Evolutionary conservation across 2,797 vertebrate genomes (phyloP), one percentile per base, ranked within the genome.

Genomic region (Mycteria americana): DNA sequence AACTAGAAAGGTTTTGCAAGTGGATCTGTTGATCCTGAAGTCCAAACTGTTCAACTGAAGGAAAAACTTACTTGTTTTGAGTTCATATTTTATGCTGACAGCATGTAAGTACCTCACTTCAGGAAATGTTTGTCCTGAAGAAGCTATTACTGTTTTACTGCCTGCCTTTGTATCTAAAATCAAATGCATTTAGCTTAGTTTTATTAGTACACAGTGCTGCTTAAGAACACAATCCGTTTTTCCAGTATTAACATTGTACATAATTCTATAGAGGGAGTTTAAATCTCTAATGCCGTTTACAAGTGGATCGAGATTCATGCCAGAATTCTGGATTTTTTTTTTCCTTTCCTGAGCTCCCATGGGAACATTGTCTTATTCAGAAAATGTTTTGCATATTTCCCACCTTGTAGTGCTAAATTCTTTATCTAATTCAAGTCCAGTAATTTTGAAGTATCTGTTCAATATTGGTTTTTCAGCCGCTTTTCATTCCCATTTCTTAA

Each of bases 201-300:
- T 65, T 94, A 70, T 70, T 93, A 80, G 89, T 83, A 50, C 43
- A 70, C 3, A 2, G 91, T 74, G 45, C 83, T 95, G 70, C 94
- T 93, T 96, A 95, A 96, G 95, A 83, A 65, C 88, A 92, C 91
- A 96, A 91, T 96, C 92, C 21, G 74, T 93, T 97, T 96, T 90
- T 82, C 84, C 63, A 64, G 95, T 96, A 96, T 97, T 97, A 96
- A 53, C 73, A 2, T 82, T 64, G 63, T 81, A 59, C 74, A 87
- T 90, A 90, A 92, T 89, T 95, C 68, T 89, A 3, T 57, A 85
- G 81, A 90, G 53, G 30, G 73, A 81, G n/a, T 92, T 95, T 59
- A 78, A 69, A 35, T 93, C 74, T 79, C 54, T 92, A 88, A 79
- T 79, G n/a, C 65, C 0, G 0, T 84, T 96, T 84, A 75, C 67